Evolutionary conservation across 2,797 vertebrate species (phyloP).

Genomic region (Vultur gryphus): DNA sequence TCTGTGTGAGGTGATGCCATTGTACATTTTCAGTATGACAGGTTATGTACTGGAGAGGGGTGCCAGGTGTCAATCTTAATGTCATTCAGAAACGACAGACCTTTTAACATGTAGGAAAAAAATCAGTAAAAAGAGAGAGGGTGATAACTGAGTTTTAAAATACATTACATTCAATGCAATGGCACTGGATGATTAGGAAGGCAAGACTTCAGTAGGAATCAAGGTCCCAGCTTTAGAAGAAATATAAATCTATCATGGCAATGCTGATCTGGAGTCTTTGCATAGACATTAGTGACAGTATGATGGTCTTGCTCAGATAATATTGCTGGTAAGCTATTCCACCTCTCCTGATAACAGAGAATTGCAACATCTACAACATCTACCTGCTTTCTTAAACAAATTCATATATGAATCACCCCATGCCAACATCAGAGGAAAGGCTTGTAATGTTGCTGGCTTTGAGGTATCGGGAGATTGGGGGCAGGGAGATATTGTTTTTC

Average conservation of each 20-base stretch:
- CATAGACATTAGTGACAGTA: neutral
- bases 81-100: accelerated
- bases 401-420: neutral
- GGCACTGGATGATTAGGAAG: neutral
- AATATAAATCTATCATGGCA: neutral
- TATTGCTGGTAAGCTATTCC: neutral
- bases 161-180: neutral
- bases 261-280: neutral
- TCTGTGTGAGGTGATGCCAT: neutral
- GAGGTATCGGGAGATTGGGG: neutral
- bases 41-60: neutral
- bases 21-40: neutral
- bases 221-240: neutral
- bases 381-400: neutral
- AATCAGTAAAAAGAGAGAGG: neutral
- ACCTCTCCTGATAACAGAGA: neutral
- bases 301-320: neutral
- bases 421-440: neutral
- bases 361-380: neutral
- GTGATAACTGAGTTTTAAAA: neutral
- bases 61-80: neutral
- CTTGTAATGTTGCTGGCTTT: neutral
- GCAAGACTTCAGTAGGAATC: neutral
- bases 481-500: neutral
- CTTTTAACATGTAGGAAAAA: neutral